Percentiles rank a stretch among this genome's conserved stretches.
phyloP scores from a whole-genome alignment of 2,113 vertebrate genomes.

The Oncorhynchus masou region DNA sequence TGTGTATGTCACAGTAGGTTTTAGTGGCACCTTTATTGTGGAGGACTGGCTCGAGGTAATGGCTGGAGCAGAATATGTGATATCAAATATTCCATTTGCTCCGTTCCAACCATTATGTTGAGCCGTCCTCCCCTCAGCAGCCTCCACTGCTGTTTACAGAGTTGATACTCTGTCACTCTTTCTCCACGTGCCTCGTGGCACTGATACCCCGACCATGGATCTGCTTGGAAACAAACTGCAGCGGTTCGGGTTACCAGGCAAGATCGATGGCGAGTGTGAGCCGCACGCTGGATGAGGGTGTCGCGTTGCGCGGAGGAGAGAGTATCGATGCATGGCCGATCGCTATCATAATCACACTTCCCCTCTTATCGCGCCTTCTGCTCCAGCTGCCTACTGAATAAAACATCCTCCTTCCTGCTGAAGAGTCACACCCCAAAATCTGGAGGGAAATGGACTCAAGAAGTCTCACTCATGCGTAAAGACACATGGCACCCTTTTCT shows the following conservation, averaged over 20 bases:
- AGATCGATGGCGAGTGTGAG: conserved; percentile 61
- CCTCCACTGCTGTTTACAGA: conserved; percentile 18
- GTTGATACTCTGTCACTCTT: conserved; percentile 16
- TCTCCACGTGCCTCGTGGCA: conserved; percentile 40
- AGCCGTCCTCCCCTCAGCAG: not conserved
- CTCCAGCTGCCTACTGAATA: conserved; percentile 65
- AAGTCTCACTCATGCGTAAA: not conserved
- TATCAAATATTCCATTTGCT: too few species aligned
- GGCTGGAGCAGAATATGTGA: too few species aligned
- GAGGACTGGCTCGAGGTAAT: too few species aligned
- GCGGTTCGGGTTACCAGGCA: conserved; percentile 56
- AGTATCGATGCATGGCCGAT: conserved; percentile 70
- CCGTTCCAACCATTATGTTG: too few species aligned
- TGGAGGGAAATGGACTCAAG: conserved; percentile 44
- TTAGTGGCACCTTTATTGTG: too few species aligned
- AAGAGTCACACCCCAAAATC: conserved; percentile 49
- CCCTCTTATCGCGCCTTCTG: conserved; percentile 69
- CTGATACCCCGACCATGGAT: conserved; percentile 46
- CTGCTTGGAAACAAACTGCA: conserved; percentile 72
- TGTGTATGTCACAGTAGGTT: conserved; percentile 8
- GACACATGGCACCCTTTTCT: not conserved
- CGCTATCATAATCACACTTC: conserved; percentile 79
- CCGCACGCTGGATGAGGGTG: conserved; percentile 47
- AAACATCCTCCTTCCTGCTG: conserved; percentile 73
- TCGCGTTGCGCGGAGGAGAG: conserved; percentile 63